Evolutionary conservation across 2,797 vertebrate species (phyloP).

Genomic region (Trichosurus vulpecula): DNA sequence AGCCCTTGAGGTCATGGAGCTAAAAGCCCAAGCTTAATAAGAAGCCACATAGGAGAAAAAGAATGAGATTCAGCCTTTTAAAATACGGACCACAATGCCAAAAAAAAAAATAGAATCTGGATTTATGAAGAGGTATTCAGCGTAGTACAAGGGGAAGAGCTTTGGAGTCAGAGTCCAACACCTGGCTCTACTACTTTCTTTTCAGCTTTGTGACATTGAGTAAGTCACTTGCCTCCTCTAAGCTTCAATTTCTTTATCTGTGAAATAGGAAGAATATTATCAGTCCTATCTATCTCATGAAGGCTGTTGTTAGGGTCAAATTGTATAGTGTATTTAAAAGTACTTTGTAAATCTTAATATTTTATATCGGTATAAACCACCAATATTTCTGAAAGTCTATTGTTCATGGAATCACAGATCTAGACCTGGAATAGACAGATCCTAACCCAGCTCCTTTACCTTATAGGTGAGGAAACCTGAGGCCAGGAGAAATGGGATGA

Average conservation of each 20-base stretch:
- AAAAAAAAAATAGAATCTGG: background rate
- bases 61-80: conserved; percentile 19
- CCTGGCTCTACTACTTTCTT: background rate
- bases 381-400: background rate
- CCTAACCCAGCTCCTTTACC: background rate
- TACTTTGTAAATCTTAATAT: background rate
- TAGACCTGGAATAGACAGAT: background rate
- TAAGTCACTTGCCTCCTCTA: background rate
- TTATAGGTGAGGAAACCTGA: background rate
- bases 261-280: background rate
- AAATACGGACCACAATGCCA: background rate
- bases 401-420: background rate
- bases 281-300: background rate
- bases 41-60: background rate
- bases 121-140: background rate
- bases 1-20: background rate
- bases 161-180: background rate
- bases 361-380: background rate
- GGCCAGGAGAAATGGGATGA: background rate
- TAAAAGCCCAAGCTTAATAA: background rate
- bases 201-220: background rate
- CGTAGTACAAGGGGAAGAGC: background rate
- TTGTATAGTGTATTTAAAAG: background rate
- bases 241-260: background rate
- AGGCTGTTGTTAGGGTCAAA: background rate